Percentiles rank a stretch among this genome's conserved stretches.
phyloP scores from a whole-genome alignment of 2,797 vertebrate genomes.

The Fringilla coelebs region DNA sequence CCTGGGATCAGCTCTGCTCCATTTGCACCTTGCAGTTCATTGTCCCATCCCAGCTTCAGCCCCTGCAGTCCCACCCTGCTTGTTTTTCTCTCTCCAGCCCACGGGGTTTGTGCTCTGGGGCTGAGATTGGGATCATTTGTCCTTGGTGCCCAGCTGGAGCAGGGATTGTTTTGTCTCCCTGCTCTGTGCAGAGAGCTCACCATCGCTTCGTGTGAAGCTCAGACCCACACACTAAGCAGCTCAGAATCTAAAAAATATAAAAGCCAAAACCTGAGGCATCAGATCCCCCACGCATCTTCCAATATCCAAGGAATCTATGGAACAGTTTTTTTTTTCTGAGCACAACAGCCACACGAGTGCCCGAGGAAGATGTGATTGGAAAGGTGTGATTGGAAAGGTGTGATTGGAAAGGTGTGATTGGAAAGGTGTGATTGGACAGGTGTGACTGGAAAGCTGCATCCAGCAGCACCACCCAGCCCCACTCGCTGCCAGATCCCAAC shows the following conservation, averaged over 20 bases:
- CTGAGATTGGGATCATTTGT: background rate
- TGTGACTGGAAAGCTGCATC: background rate
- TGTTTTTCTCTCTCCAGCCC: too few species aligned
- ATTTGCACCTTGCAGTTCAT: too few species aligned
- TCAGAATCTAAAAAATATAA: background rate
- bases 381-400: too few species aligned
- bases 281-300: background rate
- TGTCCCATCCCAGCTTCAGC: too few species aligned
- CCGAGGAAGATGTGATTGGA: background rate
- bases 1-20: too few species aligned
- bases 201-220: background rate
- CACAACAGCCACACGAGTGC: accelerated
- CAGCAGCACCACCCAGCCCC: background rate
- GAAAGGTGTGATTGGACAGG: background rate
- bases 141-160: background rate
- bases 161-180: background rate
- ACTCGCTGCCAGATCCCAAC: accelerated
- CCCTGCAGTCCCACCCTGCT: too few species aligned
- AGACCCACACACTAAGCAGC: background rate
- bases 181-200: background rate
- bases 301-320: accelerated
- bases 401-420: too few species aligned
- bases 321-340: background rate
- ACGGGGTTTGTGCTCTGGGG: too few species aligned
- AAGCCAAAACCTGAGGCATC: background rate